A percentile compares a stretch with the other conserved stretches of the same genome.
phyloP scores from a whole-genome alignment of 2,113 vertebrate species.

The Myrmecobius fasciatus region DNA sequence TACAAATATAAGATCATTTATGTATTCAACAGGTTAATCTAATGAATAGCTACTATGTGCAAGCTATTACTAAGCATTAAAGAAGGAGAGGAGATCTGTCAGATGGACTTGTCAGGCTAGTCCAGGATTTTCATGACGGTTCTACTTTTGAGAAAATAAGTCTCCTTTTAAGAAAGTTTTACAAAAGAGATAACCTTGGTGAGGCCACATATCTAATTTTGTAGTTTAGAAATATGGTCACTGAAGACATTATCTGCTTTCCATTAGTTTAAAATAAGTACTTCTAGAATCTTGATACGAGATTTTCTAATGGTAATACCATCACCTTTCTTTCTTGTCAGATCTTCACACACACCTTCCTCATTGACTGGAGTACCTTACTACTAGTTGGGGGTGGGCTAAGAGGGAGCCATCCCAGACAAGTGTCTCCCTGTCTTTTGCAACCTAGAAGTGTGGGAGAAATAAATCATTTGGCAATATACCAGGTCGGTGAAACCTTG shows the following conservation, averaged over 20 bases:
- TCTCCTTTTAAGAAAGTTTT: not conserved
- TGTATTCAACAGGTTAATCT: not conserved
- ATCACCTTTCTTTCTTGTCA: not conserved
- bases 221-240: not conserved
- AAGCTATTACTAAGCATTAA: not conserved
- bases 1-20: not conserved
- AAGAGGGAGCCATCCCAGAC: not conserved
- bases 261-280: not conserved
- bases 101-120: not conserved
- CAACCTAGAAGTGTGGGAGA: not conserved
- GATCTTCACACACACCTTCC: not conserved
- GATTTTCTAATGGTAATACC: not conserved
- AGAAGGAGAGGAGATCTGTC: not conserved
- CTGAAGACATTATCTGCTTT: not conserved
- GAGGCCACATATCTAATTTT: not conserved
- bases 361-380: not conserved
- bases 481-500: not conserved
- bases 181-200: not conserved
- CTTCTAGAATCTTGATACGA: not conserved
- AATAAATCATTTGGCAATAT: not conserved
- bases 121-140: not conserved
- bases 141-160: not conserved
- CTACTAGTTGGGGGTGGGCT: not conserved
- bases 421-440: not conserved
- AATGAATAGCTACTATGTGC: not conserved